Percentiles rank a stretch among this genome's conserved stretches.
Conservation (phyloP, 1,140 invertebrate species). For the Caenorhabditis briggsae region DNA sequence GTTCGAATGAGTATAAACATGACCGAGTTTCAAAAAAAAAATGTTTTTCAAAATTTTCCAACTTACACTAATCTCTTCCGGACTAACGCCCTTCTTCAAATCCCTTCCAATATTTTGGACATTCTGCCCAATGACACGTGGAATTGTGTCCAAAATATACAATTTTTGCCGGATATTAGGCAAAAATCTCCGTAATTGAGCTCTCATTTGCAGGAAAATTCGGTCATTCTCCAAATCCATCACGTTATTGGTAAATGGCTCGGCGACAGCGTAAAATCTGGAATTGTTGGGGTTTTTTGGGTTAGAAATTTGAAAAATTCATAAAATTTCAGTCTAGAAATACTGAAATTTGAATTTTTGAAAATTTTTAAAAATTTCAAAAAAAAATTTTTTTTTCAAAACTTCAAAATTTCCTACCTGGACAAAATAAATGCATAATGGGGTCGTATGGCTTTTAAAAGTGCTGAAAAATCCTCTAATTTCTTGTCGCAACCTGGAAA, state of each 20-base stretch:
- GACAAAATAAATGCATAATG: neutral
- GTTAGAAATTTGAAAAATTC: no score
- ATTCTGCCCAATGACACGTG: neutral
- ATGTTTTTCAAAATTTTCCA: no score
- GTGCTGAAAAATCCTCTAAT: neutral
- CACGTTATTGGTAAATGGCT: neutral
- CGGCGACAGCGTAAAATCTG: neutral
- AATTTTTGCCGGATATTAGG: neutral
- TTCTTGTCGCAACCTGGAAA: neutral
- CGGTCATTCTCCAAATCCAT: neutral
- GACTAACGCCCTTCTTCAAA: neutral
- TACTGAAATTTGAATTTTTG: no score
- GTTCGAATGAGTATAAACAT: no score
- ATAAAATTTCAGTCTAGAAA: no score
- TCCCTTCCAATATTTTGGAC: neutral
- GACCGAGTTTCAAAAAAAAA: no score
- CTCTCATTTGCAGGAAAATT: neutral
- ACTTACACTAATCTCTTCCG: neutral
- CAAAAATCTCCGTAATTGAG: neutral
- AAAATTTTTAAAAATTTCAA: no score
- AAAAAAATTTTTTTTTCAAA: no score
- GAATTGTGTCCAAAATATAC: neutral
- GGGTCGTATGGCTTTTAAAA: neutral
- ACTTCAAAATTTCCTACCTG: neutral
- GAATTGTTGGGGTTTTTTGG: neutral